Conservation (phyloP, 2,113 vertebrate species). For the Regulus satrapa region DNA sequence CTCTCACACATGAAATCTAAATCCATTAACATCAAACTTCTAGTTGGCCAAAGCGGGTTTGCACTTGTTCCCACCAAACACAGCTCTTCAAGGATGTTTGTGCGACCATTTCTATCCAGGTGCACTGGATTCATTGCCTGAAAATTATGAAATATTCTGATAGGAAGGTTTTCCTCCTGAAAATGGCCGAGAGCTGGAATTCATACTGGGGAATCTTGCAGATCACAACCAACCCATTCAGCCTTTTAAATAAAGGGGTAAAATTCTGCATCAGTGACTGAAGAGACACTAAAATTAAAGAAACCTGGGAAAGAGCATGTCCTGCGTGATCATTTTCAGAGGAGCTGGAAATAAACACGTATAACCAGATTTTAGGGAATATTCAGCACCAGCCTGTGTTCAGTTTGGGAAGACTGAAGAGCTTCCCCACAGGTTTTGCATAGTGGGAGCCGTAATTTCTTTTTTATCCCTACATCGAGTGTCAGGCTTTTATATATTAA, state of each 20-base stretch:
- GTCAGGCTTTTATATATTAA: conserved; percentile 31
- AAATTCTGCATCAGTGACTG: neutral
- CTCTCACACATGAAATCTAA: neutral
- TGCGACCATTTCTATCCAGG: neutral
- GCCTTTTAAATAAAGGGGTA: neutral
- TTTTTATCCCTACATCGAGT: neutral
- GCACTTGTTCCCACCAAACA: neutral
- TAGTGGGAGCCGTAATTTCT: neutral
- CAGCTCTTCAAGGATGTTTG: neutral
- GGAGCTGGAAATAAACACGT: neutral
- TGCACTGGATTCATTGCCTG: neutral
- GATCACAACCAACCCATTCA: neutral
- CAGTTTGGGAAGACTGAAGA: neutral
- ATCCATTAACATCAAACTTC: neutral
- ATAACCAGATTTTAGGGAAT: neutral
- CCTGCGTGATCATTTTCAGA: neutral
- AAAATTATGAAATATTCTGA: neutral
- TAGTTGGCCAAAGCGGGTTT: neutral
- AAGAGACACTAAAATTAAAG: neutral
- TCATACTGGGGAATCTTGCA: rapidly evolving
- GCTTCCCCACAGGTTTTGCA: neutral
- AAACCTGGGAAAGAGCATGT: neutral
- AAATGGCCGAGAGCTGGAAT: neutral
- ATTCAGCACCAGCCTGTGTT: neutral
- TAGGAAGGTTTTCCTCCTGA: neutral